phyloP scores from a whole-genome alignment of 2,888 invertebrate genomes.

The Biston betularia region DNA sequence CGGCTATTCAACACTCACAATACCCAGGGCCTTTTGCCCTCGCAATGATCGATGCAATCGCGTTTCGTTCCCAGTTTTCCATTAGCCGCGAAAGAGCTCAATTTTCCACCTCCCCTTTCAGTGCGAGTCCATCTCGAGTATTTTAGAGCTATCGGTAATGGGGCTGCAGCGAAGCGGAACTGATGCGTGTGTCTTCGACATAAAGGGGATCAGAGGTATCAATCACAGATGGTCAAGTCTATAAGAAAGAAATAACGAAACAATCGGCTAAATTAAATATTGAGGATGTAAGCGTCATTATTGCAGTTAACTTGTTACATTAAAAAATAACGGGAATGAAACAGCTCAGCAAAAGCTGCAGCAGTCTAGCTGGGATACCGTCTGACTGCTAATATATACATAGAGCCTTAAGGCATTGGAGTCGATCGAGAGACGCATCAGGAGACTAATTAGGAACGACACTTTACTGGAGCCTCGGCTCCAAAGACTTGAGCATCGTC shows the following conservation, averaged over 20 bases:
- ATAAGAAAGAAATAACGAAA: not conserved
- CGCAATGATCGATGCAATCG: conserved; percentile 24
- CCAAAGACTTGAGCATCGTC: no score
- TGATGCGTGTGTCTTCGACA: conserved; percentile 29
- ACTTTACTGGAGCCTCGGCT: no score
- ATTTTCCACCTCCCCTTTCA: conserved; percentile 32
- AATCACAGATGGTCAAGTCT: not conserved
- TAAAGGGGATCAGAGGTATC: conserved; percentile 1
- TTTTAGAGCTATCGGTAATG: conserved; percentile 18
- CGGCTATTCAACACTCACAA: conserved; percentile 21
- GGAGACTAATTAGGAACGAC: no score
- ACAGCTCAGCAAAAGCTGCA: no score
- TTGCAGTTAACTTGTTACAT: no score
- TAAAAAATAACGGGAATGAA: no score
- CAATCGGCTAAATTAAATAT: not conserved
- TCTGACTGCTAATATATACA: no score
- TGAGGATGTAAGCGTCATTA: no score
- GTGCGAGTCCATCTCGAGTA: conserved; percentile 9
- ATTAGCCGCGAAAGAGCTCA: conserved; percentile 25
- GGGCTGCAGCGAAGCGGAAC: conserved; percentile 24
- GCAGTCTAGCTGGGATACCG: no score
- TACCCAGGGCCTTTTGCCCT: conserved; percentile 8
- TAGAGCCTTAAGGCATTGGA: no score
- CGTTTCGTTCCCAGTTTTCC: conserved; percentile 20
- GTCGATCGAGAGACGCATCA: no score